A percentile compares a stretch with the other conserved stretches of the same genome.
Conservation (phyloP, 2,113 vertebrate genomes). For the Thomomys bottae region DNA sequence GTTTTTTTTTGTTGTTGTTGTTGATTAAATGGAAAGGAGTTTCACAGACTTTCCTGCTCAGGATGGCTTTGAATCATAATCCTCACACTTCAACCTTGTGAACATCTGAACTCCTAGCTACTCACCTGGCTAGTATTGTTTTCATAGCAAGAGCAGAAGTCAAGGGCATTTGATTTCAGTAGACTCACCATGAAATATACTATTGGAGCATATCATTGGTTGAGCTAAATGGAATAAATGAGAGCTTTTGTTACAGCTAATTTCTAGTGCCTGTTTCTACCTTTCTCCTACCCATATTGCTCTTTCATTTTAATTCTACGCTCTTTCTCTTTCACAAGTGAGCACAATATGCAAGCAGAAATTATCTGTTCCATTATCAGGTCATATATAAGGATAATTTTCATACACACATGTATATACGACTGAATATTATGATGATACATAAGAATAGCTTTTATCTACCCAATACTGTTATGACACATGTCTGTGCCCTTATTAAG, state of each 20-base stretch:
- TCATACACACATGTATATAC: neutral
- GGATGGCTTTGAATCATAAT: no score
- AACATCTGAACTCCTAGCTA: no score
- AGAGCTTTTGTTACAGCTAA: slow-evolving; percentile 6
- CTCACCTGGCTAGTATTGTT: neutral
- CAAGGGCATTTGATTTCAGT: neutral
- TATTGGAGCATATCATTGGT: neutral
- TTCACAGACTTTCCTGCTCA: no score
- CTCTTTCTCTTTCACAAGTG: slow-evolving; percentile 32
- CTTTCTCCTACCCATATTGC: neutral
- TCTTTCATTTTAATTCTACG: neutral
- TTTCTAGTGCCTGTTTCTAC: slow-evolving; percentile 18
- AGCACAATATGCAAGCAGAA: slow-evolving; percentile 33
- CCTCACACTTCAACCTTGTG: no score
- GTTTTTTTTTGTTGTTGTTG: no score
- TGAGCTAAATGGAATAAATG: slow-evolving; percentile 18
- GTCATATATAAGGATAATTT: slow-evolving; percentile 10
- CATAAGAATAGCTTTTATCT: neutral
- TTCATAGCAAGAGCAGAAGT: neutral
- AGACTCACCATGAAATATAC: neutral
- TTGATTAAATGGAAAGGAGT: no score
- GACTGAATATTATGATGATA: neutral
- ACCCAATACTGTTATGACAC: neutral
- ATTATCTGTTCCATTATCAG: neutral
- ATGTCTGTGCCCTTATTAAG: neutral